Evolutionary conservation across 2,113 vertebrate genomes (phyloP), one percentile per base, ranked within the genome.

Genomic region (Pomatostomus ruficeps): DNA sequence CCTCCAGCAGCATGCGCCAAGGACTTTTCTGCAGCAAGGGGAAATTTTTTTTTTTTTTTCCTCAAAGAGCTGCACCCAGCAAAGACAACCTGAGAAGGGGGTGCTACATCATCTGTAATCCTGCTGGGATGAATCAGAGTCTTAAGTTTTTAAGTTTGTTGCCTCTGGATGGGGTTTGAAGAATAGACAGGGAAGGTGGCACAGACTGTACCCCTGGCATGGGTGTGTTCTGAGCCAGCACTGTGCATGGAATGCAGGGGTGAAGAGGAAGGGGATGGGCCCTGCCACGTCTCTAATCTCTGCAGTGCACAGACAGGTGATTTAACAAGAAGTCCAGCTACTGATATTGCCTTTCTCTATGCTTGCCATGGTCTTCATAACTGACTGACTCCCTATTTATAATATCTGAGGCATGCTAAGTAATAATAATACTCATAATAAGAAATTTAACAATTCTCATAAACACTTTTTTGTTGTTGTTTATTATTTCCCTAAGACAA

Each of bases 191-290:
- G 17, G 24, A 17, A 65, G 17, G 11, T 10, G 14, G 6, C 33
- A 63, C 25, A 62, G 68, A 45, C 19, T 4, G 13, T n/a, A 3
- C 6, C 38, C 38, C 16, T 38, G 4, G 24, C 1, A 0, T 0
- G 1, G 20, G 8, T 54, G 20, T 19, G 23, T 67, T 72, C 7
- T 4, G 58, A 67, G 38, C 8, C 9, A 22, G 46, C 16, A 49
- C 28, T 1, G 1, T 1, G 4, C 10, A 7, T 2, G 6, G 25
- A 63, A 19, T 0, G 1, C 23, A 48, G 31, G n/a, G 12, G 2
- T 43, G 35, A 80, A 46, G 40, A 81, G 24, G 18, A 35, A 7
- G 12, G 15, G 14, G 7, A 33, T n/a, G 36, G 59, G 13, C 14
- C 11, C 10, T 4, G 1, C 24, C 4, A 7, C 17, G 5, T 31